Evolutionary conservation across 2,888 invertebrate genomes (phyloP), one percentile per base, ranked within the genome.

Genomic region (Drosophila parthenogenetica): DNA sequence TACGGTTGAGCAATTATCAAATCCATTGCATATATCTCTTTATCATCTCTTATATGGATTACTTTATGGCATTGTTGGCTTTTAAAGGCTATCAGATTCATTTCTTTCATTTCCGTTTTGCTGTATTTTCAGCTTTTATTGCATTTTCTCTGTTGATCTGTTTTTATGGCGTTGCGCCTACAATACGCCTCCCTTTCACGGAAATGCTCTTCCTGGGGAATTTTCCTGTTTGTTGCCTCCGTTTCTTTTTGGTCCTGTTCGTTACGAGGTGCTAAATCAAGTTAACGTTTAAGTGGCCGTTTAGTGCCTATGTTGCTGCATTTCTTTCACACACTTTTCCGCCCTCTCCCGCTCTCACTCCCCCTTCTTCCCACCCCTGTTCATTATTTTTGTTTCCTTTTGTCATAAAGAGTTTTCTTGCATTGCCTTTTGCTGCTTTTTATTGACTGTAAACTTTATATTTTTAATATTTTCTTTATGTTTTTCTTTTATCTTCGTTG

Each of bases 201-300:
- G 42, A 11, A 11, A 58, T 64, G 84, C 35, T 55, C 62, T 66
- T 62, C 62, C 64, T 69, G 55, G 54, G 46, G 16, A 48, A 11
- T 53, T 3, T n/a, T 17, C 3, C 8, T 16, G 7, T 45, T 29
- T 67, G 46, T 67, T 62, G 39, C 55, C 55, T 66, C 19, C 22
- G n/a, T 29, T 29, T 29, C 42, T 55, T 70, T 62, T 39, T 63
- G 25, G 55, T 40, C 45, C 35, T 60, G 55, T 72, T 42, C 42
- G 89, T 83, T 80, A 83, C 81, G 89, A 89, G 87, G 87, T 83
- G 83, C 87, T 83, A 83, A 83, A 88, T 83, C 83, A 83, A 83
- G 83, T 83, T 88, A 89, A 89, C 89, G 70, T 77, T 83, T 88
- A 83, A 89, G 87, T 87, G 83, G 87, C 84, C 83, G 84, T 83